Base-by-base conservation (phyloP, 2,888 invertebrate species). In the Oligia strigilis region DNA sequence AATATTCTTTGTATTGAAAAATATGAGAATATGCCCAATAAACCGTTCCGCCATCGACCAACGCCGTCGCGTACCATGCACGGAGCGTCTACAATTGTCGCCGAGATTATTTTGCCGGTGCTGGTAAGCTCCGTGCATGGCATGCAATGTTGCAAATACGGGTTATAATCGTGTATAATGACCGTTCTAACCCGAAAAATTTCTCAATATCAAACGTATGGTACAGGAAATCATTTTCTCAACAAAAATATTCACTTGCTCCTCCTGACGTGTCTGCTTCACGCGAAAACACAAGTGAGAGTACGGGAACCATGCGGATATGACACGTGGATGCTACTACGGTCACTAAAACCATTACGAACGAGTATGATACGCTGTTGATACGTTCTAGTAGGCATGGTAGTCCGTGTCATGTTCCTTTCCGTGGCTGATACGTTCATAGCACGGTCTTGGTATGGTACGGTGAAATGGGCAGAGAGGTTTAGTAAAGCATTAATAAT, bases 401-500 rank as follows among this genome's bases (percentile, higher is more conserved):
- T 36, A 52, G 40, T 36, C 9, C 65, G 23, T 65, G 19, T 9
- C 40, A 19, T 13, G 19, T 36, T 70, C 14, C 11, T 52, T 70
- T 70, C 3, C 19, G 19, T 49, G 11, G 3, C 14, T n/a, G 14
- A 43, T 29, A 49, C 19, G 29, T 69, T 49, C 19, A 8, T 52
- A 49, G 29, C 6, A 29, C 11, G 19, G 6, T n/a, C 13, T 23
- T 14, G 55, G 17, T 58, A 55, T 14, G 1, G 5, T 40, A 65
- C 40, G 17, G 11, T 58, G n/a, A n/a, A n/a, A 6, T 72, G n/a
- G 17, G 40, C n/a, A 71, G 17, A 17, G 23, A 58, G 23, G 23
- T 58, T n/a, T n/a, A 84, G 62, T 62, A 83, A 75, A 23, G 14
- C 74, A 58, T 84, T 29, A 81, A 71, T 78, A 70, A 82, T 73